A percentile compares a stretch with the other conserved stretches of the same genome.
Evolutionary conservation across 2,113 vertebrate species (phyloP).

Genomic region (Agelaius phoeniceus): DNA sequence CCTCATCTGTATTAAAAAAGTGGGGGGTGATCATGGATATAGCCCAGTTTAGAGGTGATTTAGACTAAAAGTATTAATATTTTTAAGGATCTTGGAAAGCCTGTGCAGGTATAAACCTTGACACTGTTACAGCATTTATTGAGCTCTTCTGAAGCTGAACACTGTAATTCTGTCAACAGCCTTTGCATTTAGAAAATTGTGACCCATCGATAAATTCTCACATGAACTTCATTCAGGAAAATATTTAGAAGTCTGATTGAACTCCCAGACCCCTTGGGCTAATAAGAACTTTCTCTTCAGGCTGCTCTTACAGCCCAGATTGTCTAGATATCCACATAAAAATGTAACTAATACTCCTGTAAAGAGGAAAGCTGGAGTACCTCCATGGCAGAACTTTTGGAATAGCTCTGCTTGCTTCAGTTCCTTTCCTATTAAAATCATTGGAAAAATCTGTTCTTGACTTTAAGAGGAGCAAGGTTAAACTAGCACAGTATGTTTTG

Average conservation of each 20-base stretch:
- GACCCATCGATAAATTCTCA: not conserved
- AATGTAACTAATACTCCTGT: not conserved
- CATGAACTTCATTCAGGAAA: not conserved
- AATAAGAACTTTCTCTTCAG: not conserved
- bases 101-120: not conserved
- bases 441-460: constrained; percentile 9
- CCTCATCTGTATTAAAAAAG: not conserved
- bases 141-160: not conserved
- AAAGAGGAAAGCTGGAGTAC: not conserved
- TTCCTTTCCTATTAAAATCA: constrained; percentile 19
- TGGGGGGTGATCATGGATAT: not conserved
- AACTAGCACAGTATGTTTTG: constrained; percentile 26
- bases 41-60: not conserved
- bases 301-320: not conserved
- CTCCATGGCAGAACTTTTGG: not conserved
- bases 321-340: not conserved
- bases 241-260: not conserved
- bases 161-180: not conserved
- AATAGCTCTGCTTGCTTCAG: not conserved
- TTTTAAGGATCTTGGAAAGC: not conserved
- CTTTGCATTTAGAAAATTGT: not conserved
- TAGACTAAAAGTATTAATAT: not conserved
- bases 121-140: not conserved
- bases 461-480: constrained; percentile 31
- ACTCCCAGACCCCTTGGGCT: not conserved